Conservation (phyloP, 2,888 invertebrate genomes). For the Cacoxenus indagator region DNA sequence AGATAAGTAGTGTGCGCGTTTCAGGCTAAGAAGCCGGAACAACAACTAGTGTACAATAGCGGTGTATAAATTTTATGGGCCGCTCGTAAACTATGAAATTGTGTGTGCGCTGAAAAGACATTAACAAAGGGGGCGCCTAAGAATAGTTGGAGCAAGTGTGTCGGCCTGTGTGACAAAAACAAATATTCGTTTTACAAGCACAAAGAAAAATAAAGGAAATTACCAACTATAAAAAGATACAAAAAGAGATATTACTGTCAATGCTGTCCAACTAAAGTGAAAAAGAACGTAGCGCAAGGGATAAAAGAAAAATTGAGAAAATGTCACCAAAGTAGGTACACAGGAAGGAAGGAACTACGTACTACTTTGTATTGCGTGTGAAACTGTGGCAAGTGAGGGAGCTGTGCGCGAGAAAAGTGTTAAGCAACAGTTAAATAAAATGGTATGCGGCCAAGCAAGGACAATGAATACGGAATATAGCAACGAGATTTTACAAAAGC, state of each 20-base stretch:
- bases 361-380: constrained; percentile 32
- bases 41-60: too few relatives aligned
- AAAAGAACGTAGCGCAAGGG: constrained; percentile 10
- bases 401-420: constrained; percentile 18
- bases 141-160: background rate
- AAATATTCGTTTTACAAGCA: constrained; percentile 19
- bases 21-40: too few relatives aligned
- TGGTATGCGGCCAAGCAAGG: background rate
- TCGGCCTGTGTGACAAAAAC: background rate
- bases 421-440: background rate
- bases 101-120: background rate
- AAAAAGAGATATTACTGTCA: background rate
- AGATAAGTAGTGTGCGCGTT: too few relatives aligned
- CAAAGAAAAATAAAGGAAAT: background rate
- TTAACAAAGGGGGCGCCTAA: too few relatives aligned
- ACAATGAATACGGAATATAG: too few relatives aligned
- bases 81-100: constrained; percentile 9
- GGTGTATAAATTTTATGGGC: constrained; percentile 18
- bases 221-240: background rate
- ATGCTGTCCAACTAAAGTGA: background rate
- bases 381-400: constrained; percentile 33
- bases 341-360: background rate
- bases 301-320: background rate
- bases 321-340: constrained; percentile 16
- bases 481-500: too few relatives aligned